phyloP scores from a whole-genome alignment of 2,888 invertebrate species.

The Stictocephala bisonia region DNA sequence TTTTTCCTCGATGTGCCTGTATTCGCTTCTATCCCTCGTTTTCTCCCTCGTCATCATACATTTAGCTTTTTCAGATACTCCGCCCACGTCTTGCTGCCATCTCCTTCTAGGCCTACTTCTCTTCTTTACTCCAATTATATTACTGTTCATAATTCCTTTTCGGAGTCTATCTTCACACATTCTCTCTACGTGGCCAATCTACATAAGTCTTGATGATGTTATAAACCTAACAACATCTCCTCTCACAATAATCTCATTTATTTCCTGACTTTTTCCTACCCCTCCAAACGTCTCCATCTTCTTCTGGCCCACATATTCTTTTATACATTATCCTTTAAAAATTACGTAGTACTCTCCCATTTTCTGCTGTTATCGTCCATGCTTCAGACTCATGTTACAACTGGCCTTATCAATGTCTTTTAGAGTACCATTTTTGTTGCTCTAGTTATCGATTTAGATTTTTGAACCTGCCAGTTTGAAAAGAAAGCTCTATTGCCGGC shows the following conservation, averaged over 20 bases:
- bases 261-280: constrained; percentile 14
- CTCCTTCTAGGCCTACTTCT: neutral
- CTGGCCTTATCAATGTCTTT: constrained; percentile 15
- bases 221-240: constrained; percentile 38
- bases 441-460: constrained; percentile 18
- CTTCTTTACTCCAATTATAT: neutral
- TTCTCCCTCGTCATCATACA: neutral
- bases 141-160: neutral
- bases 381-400: constrained; percentile 5
- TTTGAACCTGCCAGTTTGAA: constrained; percentile 4
- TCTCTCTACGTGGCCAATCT: constrained; percentile 38
- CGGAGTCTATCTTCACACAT: constrained; percentile 27
- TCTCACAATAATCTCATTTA: constrained; percentile 22
- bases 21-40: neutral
- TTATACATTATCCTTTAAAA: no score
- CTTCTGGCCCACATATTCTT: neutral
- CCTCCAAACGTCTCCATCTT: constrained; percentile 19
- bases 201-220: constrained; percentile 28
- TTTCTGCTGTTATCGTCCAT: neutral
- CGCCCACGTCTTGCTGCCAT: neutral
- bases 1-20: constrained; percentile 3
- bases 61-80: neutral
- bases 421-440: constrained; percentile 8
- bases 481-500: constrained; percentile 7
- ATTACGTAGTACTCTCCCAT: neutral